These are phyloP conservation scores for Cryptops parisi DNA, from an alignment of 2,888 invertebrate species.

Conservation along the genomic window DNA sequence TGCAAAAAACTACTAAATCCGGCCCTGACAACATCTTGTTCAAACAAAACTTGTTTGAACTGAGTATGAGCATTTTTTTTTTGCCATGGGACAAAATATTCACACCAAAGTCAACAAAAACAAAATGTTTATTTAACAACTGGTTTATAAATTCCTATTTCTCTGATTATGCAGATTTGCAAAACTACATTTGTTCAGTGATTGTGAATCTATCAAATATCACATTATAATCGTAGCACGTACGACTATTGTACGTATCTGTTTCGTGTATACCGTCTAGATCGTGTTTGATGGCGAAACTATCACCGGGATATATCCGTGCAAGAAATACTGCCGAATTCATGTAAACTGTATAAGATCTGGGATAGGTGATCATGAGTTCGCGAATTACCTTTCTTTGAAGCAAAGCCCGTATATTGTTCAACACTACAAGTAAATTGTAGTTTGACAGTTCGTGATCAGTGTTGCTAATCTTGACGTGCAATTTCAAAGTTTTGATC, in stretches of 20 bases:
- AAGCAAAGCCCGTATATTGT: neutral
- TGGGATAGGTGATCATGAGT: neutral
- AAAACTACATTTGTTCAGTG: neutral
- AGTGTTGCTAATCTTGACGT: neutral
- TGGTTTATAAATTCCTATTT: too few relatives aligned
- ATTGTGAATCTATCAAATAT: neutral
- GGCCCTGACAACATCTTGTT: too few relatives aligned
- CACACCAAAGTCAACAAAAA: too few relatives aligned
- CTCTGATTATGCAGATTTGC: too few relatives aligned
- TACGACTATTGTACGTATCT: neutral
- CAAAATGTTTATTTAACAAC: too few relatives aligned
- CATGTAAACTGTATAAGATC: neutral
- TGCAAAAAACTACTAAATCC: too few relatives aligned
- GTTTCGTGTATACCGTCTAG: neutral
- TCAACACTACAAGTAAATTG: neutral
- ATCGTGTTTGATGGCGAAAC: neutral
- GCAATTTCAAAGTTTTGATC: neutral
- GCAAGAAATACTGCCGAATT: neutral
- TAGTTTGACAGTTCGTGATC: neutral
- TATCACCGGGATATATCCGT: neutral
- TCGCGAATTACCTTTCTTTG: neutral
- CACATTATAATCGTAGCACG: neutral
- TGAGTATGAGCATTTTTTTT: too few relatives aligned
- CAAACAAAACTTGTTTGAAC: too few relatives aligned
- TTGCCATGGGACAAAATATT: too few relatives aligned